Evolutionary conservation across 1,140 invertebrate genomes (phyloP).

Genomic region (Sitobion miscanthi): DNA sequence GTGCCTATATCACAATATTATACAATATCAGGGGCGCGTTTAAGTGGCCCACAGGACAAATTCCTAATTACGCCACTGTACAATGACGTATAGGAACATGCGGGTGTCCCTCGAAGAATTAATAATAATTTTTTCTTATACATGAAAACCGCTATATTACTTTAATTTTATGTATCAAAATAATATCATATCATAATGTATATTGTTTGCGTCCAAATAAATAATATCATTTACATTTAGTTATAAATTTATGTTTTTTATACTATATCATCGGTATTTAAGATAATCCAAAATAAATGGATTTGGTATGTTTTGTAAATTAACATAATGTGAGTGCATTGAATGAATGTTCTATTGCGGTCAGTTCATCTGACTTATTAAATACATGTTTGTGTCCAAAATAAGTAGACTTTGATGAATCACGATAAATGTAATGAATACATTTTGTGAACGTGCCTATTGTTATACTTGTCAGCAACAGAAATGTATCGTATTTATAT

Average conservation of each 20-base stretch:
- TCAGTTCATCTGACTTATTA: neutral
- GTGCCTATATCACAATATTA: no score
- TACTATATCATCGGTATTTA: neutral
- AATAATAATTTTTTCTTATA: no score
- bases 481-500: neutral
- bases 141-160: no score
- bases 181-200: no score
- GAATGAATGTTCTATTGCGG: neutral
- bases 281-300: neutral
- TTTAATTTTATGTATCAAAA: no score
- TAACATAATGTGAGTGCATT: neutral
- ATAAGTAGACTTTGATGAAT: neutral
- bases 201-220: neutral
- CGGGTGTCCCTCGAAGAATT: no score
- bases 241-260: neutral
- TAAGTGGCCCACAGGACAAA: no score
- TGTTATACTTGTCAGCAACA: neutral
- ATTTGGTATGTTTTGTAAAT: neutral
- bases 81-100: no score
- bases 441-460: neutral
- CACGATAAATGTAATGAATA: neutral
- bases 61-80: no score
- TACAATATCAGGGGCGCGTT: no score
- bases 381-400: neutral
- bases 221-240: neutral